A percentile compares a stretch with the other conserved stretches of the same genome.
Evolutionary conservation across 2,113 vertebrate genomes (phyloP).

Genomic region (Ramphastos sulfuratus): DNA sequence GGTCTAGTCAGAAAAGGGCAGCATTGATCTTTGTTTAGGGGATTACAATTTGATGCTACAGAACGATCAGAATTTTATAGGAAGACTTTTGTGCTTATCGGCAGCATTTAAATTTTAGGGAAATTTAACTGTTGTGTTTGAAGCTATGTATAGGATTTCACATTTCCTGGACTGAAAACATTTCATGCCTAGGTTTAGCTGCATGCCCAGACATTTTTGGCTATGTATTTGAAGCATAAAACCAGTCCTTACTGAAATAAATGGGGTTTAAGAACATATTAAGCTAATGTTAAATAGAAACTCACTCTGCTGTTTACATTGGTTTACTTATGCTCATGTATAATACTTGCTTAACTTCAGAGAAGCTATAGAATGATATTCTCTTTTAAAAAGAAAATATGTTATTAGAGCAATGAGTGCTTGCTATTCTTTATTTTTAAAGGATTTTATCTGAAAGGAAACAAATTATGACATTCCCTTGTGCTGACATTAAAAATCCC

Average conservation of each 20-base stretch:
- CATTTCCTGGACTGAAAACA: background rate
- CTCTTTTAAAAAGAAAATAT: background rate
- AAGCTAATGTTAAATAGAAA: background rate
- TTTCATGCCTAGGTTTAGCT: background rate
- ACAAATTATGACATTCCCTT: conserved; percentile 17
- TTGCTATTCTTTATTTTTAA: background rate
- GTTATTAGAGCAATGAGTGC: background rate
- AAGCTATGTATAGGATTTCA: background rate
- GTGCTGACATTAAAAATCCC: conserved; percentile 35
- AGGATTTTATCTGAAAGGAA: background rate
- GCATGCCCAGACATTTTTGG: background rate
- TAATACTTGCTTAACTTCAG: background rate
- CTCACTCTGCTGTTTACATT: background rate
- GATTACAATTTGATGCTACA: background rate
- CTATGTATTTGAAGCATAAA: background rate
- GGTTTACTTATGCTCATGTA: background rate
- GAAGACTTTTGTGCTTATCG: background rate
- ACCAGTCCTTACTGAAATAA: background rate
- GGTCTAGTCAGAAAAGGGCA: background rate
- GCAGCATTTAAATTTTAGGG: background rate
- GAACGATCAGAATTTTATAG: background rate
- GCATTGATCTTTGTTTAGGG: background rate
- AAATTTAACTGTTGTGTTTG: background rate
- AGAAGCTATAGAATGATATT: background rate
- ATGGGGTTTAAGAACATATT: background rate